Conservation (phyloP, 1,140 invertebrate species). For the Zaprionus kolodkinae region DNA sequence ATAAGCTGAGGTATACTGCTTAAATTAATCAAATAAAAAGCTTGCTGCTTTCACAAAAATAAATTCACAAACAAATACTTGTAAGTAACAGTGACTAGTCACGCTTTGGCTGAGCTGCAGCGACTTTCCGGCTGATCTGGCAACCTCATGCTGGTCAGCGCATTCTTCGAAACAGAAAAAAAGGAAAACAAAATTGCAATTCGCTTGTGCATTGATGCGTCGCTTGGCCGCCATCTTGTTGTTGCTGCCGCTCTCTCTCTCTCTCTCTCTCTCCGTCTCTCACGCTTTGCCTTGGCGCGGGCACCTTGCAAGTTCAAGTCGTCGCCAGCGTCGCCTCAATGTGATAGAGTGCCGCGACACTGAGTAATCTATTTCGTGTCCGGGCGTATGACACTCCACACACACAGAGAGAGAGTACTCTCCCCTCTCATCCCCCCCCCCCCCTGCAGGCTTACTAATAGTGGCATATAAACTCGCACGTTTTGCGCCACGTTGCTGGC, state of each 20-base stretch:
- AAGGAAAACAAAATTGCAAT: neutral
- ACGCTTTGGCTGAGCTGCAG: neutral
- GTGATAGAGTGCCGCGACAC: slow-evolving; percentile 78
- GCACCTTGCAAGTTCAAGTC: slow-evolving; percentile 39
- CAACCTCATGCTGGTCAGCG: neutral
- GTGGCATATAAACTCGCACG: slow-evolving; percentile 75
- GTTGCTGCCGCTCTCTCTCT: neutral
- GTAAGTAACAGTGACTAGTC: neutral
- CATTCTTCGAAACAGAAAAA: neutral
- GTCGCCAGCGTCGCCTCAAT: slow-evolving; percentile 17
- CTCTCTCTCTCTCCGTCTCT: too few species aligned
- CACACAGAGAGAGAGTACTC: slow-evolving; percentile 11
- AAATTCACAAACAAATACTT: neutral
- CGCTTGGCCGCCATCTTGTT: neutral
- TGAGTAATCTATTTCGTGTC: slow-evolving; percentile 78
- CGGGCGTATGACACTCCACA: slow-evolving; percentile 47
- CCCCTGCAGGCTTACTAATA: slow-evolving; percentile 48
- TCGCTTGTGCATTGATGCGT: neutral
- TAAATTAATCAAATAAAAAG: too few species aligned
- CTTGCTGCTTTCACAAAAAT: neutral
- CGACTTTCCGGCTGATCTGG: neutral
- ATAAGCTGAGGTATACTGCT: too few species aligned
- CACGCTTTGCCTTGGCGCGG: slow-evolving; percentile 20
- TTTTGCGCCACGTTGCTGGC: slow-evolving; percentile 61
- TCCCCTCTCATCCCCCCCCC: neutral